Evolutionary conservation across 2,113 vertebrate species (phyloP).

Genomic region (Psophia crepitans): DNA sequence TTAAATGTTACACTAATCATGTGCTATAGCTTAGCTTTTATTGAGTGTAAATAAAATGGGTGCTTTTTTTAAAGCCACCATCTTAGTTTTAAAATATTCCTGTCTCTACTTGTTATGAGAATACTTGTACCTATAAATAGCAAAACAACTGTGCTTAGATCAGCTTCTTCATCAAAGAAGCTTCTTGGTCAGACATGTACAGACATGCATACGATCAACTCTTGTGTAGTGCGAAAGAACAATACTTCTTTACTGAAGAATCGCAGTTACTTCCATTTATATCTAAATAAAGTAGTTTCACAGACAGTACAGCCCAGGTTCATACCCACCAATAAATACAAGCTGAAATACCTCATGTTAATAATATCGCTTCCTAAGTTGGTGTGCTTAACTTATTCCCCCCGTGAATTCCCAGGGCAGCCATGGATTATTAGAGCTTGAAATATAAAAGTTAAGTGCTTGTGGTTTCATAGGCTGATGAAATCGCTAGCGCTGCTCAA

Average conservation of each 20-base stretch:
- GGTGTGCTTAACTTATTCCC: background rate
- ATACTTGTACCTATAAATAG: constrained; percentile 63
- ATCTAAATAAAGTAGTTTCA: constrained; percentile 46
- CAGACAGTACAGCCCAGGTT: constrained; percentile 9
- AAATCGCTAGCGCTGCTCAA: background rate
- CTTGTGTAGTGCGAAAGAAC: constrained; percentile 42
- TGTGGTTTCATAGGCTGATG: background rate
- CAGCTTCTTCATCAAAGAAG: constrained; percentile 46
- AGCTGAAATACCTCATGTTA: constrained; percentile 1
- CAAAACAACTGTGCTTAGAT: constrained; percentile 54
- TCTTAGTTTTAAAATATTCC: constrained; percentile 35
- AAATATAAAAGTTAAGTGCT: constrained; percentile 27
- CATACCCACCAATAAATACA: constrained; percentile 40
- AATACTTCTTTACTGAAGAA: constrained; percentile 49
- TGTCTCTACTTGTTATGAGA: constrained; percentile 55
- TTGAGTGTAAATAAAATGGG: constrained; percentile 70
- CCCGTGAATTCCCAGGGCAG: constrained; percentile 31
- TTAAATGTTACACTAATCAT: constrained; percentile 66
- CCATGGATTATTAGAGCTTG: constrained; percentile 42
- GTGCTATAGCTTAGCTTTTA: constrained; percentile 56
- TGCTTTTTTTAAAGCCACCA: constrained; percentile 46
- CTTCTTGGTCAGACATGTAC: constrained; percentile 66
- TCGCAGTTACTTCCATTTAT: constrained; percentile 58
- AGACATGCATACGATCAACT: constrained; percentile 53
- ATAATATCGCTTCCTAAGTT: background rate